Base-by-base conservation (phyloP, 2,888 invertebrate genomes). In the Heteropelma amictum region DNA sequence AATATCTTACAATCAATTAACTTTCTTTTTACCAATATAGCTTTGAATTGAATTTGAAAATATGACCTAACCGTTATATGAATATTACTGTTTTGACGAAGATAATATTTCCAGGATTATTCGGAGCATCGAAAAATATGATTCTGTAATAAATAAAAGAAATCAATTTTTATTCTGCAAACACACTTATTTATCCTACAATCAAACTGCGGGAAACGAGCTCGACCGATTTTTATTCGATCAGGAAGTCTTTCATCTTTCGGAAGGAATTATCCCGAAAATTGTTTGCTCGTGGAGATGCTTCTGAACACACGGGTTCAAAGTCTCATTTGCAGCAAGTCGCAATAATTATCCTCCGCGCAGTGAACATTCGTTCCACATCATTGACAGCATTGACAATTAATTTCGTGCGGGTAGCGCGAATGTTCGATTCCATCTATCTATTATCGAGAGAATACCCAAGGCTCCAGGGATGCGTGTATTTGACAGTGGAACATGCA, bases 381-480 rank as follows among this genome's bases (percentile, higher is more conserved):
- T 26, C 38, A 63, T 69, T 53, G 63, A 69, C 35, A 85, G 85
- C 84, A 85, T 84, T 84, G 84, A 82, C 85, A 85, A 85, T 85
- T 85, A 85, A 85, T 85, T 85, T 83, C 77, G 79, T 79, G 81
- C 78, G 81, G 79, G 80, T 79, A 74, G 81, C 80, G 81, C 77
- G 81, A 80, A 80, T 81, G 81, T 77, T 53, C 45, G 7, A 82
- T 81, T 80, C 83, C 82, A 81, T 83, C 80, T 81, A 82, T 83
- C 83, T 82, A 80, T 83, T 83, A 84, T 85, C 84, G 83, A 79
- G 53, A 12, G 14, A 30, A 80, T 82, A 78, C 54, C 61, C 38
- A 35, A 79, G 74, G 79, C 84, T 84, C 82, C 76, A 77, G 84
- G 83, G 82, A 83, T 78, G 82, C 80, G 82, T 85, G 83, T 79